phyloP scores from a whole-genome alignment of 2,797 vertebrate genomes.

The Chanos chanos region DNA sequence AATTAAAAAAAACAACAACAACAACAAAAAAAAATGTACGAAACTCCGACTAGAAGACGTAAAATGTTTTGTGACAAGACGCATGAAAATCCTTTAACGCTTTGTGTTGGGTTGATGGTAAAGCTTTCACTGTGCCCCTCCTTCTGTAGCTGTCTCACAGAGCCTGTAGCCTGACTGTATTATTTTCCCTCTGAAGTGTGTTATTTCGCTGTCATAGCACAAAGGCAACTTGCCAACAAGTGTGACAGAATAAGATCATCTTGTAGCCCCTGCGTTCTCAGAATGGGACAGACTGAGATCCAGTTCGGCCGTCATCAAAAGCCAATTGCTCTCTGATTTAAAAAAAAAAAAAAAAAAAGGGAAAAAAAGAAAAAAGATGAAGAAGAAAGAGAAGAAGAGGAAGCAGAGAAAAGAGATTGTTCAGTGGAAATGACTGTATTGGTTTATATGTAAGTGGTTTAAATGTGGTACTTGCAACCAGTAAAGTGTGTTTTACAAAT shows the following conservation, averaged over 20 bases:
- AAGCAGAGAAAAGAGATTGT: conserved; percentile 30
- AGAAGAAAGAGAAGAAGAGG: conserved; percentile 52
- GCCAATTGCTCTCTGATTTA: conserved; percentile 46
- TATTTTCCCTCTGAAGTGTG: conserved; percentile 72
- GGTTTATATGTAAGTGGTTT: too few species aligned
- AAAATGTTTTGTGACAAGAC: too few species aligned
- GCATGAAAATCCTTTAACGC: neutral
- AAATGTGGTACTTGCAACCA: too few species aligned
- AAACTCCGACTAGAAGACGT: too few species aligned
- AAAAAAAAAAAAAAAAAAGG: neutral
- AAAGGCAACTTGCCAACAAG: conserved; percentile 70
- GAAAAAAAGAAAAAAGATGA: conserved; percentile 47
- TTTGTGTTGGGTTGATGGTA: conserved; percentile 1
- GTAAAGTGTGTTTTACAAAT: too few species aligned
- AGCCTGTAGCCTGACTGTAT: conserved; percentile 51
- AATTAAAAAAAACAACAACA: too few species aligned
- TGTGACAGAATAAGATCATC: conserved; percentile 71
- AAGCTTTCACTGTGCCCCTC: conserved; percentile 4
- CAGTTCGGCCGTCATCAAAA: conserved; percentile 48
- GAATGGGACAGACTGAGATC: conserved; percentile 4
- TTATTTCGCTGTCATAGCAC: conserved; percentile 75
- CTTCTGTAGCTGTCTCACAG: conserved; percentile 2
- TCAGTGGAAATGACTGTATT: too few species aligned
- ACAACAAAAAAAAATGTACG: too few species aligned
- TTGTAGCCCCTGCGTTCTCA: conserved; percentile 49